Percentiles rank a stretch among this genome's conserved stretches.
phyloP scores from a whole-genome alignment of 2,797 vertebrate species.

The Lateolabrax maculatus region DNA sequence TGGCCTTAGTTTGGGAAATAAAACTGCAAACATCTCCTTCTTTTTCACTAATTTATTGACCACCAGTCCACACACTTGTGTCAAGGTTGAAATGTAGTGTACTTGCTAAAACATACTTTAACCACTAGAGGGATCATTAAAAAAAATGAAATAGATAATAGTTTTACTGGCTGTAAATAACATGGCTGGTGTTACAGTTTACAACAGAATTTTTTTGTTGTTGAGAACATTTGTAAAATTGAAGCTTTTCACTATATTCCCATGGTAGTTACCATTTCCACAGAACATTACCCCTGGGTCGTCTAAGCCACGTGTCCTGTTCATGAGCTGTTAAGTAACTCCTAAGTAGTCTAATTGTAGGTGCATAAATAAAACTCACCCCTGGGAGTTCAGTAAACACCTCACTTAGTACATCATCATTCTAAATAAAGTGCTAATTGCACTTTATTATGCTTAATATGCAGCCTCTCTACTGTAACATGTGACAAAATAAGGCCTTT shows the following conservation, averaged over 20 bases:
- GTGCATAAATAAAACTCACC: constrained; percentile 8
- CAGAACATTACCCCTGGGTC: constrained; percentile 5
- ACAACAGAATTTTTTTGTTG: not conserved
- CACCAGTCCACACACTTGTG: not conserved
- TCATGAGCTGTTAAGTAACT: constrained; percentile 18
- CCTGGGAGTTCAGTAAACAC: constrained; percentile 19
- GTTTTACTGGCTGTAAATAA: not conserved
- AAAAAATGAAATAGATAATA: not conserved
- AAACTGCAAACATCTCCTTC: not conserved
- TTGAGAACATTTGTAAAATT: not conserved
- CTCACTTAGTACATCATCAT: constrained; percentile 12
- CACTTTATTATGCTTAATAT: constrained; percentile 25
- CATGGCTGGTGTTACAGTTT: not conserved
- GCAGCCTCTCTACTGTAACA: constrained; percentile 1
- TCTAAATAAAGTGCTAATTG: not conserved
- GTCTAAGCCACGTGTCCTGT: not conserved
- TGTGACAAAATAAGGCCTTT: constrained; percentile 15
- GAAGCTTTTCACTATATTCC: not conserved
- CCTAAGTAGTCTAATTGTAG: constrained; percentile 3
- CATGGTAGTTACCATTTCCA: not conserved
- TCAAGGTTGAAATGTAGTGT: not conserved
- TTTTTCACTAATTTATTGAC: not conserved
- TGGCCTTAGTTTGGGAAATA: not conserved
- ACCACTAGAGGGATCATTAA: constrained; percentile 9
- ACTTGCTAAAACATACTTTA: not conserved